phyloP scores from a whole-genome alignment of 2,113 vertebrate genomes.

The Gnathochromis pfefferi region DNA sequence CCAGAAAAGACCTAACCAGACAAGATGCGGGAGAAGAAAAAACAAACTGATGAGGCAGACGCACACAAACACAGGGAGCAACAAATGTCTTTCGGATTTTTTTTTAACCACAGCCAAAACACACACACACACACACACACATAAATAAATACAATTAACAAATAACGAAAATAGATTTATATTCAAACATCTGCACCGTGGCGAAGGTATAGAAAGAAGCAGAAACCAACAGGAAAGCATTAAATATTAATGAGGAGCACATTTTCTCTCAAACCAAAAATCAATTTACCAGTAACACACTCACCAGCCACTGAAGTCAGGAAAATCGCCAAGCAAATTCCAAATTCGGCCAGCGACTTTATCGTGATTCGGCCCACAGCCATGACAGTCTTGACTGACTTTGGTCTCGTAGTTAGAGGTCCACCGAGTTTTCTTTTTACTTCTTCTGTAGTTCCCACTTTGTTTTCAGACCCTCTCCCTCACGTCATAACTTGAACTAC shows the following conservation, averaged over 20 bases:
- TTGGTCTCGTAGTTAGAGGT: neutral
- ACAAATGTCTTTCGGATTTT: neutral
- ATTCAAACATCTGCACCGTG: neutral
- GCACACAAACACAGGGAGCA: neutral
- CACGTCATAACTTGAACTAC: slow-evolving; percentile 42
- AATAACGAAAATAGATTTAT: neutral
- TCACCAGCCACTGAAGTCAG: slow-evolving; percentile 63
- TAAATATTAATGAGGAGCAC: slow-evolving; percentile 4
- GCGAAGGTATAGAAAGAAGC: neutral
- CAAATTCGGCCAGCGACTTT: slow-evolving; percentile 49
- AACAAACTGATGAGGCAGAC: neutral
- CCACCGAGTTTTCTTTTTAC: neutral
- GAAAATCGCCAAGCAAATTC: slow-evolving; percentile 51
- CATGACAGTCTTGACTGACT: slow-evolving; percentile 24
- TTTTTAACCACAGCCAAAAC: neutral
- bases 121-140: neutral
- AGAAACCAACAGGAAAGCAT: neutral
- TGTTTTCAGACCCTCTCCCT: neutral
- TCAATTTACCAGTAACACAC: slow-evolving; percentile 6
- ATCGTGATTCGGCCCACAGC: slow-evolving; percentile 41
- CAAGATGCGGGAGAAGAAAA: neutral
- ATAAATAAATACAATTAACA: neutral
- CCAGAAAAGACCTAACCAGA: neutral
- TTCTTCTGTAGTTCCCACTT: neutral
- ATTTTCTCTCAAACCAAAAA: neutral